Percentiles rank a stretch among this genome's conserved stretches.
These are phyloP conservation scores for Toxonevra muliebris DNA, from an alignment of 2,888 invertebrate species.

Conservation along the genomic window DNA sequence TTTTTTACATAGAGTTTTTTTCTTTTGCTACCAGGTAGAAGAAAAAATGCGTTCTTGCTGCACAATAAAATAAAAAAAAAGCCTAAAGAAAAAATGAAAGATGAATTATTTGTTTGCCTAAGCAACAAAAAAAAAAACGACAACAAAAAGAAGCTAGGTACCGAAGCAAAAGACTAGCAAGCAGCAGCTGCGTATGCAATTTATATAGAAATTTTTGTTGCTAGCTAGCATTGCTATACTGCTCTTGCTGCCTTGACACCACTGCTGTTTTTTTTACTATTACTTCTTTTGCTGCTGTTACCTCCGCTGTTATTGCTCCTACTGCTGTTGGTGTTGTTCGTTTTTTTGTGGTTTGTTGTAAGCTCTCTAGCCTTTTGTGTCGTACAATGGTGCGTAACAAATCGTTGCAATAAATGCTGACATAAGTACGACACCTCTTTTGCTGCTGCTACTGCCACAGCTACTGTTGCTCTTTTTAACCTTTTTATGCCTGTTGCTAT, in stretches of 20 bases:
- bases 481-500: no score
- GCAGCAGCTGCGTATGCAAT: constrained; percentile 8
- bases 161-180: neutral
- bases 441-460: neutral
- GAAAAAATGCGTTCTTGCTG: no score
- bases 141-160: constrained; percentile 10
- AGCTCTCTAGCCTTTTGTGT: neutral
- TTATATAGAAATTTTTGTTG: no score
- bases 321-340: neutral
- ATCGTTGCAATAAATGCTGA: constrained; percentile 27
- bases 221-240: constrained; percentile 3
- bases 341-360: no score
- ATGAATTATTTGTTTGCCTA: constrained; percentile 39
- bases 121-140: constrained; percentile 26
- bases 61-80: no score
- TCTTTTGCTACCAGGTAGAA: no score
- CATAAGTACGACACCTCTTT: constrained; percentile 9
- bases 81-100: constrained; percentile 18
- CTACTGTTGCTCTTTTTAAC: no score
- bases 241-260: constrained; percentile 7
- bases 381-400: constrained; percentile 25
- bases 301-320: neutral
- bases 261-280: neutral
- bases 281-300: neutral
- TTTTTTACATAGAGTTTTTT: no score